Conservation (phyloP, 92 coral and sea anemone species). For the Zoanthus gigantus region DNA sequence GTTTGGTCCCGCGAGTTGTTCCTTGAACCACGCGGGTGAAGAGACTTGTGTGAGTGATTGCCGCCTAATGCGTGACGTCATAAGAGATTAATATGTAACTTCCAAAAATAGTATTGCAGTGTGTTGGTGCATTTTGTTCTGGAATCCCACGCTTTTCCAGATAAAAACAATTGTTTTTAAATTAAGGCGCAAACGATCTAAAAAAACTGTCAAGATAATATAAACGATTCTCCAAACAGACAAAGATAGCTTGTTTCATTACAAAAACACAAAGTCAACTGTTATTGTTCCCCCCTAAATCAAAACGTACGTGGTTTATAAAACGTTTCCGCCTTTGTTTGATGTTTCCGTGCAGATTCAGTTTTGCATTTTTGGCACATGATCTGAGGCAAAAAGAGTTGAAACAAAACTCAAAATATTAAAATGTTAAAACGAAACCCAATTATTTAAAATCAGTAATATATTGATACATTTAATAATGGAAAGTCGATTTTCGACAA, state of each 20-base stretch:
- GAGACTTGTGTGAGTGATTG: not conserved
- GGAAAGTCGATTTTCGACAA: no score
- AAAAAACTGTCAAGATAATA: not conserved
- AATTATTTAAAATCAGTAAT: not conserved
- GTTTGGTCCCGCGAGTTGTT: not conserved
- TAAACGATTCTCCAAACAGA: not conserved
- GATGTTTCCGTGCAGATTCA: not conserved
- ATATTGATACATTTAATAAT: no score
- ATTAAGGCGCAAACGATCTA: not conserved
- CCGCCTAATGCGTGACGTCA: slow-evolving; percentile 27
- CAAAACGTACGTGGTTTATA: not conserved
- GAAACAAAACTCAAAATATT: not conserved
- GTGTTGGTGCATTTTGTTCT: not conserved
- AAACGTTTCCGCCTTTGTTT: slow-evolving; percentile 9
- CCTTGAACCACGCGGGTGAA: not conserved
- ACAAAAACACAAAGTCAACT: not conserved
- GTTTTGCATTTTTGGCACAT: not conserved
- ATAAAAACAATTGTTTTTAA: not conserved
- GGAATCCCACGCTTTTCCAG: slow-evolving; percentile 48
- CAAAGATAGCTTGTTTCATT: not conserved
- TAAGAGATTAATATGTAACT: slow-evolving; percentile 22
- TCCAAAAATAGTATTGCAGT: not conserved
- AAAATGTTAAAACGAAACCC: not conserved
- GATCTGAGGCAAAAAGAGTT: not conserved
- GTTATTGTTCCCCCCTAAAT: not conserved